phyloP scores from a whole-genome alignment of 2,888 invertebrate species.

The Aphrophora alni region DNA sequence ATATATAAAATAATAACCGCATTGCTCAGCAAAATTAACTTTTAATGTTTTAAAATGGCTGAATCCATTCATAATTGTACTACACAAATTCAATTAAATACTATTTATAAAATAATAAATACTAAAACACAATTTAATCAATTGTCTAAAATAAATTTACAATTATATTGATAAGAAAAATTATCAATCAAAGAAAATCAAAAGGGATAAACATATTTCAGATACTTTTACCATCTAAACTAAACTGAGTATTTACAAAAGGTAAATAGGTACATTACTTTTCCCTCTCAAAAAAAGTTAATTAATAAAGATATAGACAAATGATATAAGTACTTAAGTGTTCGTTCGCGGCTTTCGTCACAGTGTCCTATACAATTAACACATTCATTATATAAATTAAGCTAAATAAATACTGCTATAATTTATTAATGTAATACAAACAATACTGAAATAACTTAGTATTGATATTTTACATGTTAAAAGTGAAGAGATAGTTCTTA shows the following conservation, averaged over 20 bases:
- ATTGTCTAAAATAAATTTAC: neutral
- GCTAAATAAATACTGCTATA: neutral
- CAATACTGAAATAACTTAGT: neutral
- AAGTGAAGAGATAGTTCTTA: neutral
- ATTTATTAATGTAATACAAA: neutral
- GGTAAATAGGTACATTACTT: neutral
- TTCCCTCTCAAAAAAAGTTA: neutral
- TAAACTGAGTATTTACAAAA: neutral
- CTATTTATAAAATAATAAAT: constrained; percentile 37
- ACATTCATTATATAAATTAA: neutral
- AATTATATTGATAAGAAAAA: neutral
- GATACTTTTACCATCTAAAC: neutral
- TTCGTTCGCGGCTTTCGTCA: neutral
- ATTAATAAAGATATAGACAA: neutral
- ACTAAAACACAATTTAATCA: constrained; percentile 24
- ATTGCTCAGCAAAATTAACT: neutral
- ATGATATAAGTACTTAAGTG: neutral
- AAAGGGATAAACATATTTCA: neutral
- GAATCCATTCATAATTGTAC: neutral
- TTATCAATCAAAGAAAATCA: neutral
- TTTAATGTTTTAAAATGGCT: neutral
- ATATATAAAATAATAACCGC: neutral
- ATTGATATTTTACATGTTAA: neutral
- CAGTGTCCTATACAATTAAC: neutral
- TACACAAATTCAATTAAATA: constrained; percentile 23